These are phyloP conservation scores for Meiosimyza decipiens DNA, from an alignment of 2,888 invertebrate species.

Conservation along the genomic window DNA sequence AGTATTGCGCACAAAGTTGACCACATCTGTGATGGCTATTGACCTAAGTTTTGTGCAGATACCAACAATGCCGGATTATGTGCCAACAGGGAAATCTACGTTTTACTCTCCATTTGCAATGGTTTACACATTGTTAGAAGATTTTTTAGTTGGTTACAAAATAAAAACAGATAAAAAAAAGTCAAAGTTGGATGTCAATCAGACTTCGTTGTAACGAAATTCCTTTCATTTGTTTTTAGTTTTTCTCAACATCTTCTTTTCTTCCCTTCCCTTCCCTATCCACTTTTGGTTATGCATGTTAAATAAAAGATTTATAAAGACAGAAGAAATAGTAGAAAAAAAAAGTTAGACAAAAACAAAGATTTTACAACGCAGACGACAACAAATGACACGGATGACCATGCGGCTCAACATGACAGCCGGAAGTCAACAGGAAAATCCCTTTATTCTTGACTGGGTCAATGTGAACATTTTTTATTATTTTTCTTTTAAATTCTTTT, in stretches of 20 bases:
- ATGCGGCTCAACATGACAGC: conserved; percentile 31
- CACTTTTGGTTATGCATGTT: neutral
- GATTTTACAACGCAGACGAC: neutral
- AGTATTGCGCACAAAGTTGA: too few species aligned
- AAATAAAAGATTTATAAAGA: conserved; percentile 34
- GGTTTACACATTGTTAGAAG: conserved; percentile 34
- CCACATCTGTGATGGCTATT: too few species aligned
- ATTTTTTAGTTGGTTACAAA: conserved; percentile 21
- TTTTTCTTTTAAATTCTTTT: too few species aligned
- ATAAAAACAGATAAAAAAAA: conserved; percentile 8
- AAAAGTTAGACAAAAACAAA: neutral
- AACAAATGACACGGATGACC: conserved; percentile 31
- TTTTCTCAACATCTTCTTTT: neutral
- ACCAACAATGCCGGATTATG: conserved; percentile 17
- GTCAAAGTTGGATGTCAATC: conserved; percentile 31
- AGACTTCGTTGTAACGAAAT: conserved; percentile 1
- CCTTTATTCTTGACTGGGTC: conserved; percentile 21
- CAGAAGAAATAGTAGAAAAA: neutral
- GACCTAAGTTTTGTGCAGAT: too few species aligned
- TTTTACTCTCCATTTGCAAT: conserved; percentile 5
- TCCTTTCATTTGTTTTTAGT: neutral
- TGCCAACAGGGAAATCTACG: conserved; percentile 39
- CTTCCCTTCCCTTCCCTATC: neutral
- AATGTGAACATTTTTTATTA: neutral
- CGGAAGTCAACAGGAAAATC: conserved; percentile 31